Base-by-base conservation (phyloP, 1,140 invertebrate genomes). In the Chelonus insularis region DNA sequence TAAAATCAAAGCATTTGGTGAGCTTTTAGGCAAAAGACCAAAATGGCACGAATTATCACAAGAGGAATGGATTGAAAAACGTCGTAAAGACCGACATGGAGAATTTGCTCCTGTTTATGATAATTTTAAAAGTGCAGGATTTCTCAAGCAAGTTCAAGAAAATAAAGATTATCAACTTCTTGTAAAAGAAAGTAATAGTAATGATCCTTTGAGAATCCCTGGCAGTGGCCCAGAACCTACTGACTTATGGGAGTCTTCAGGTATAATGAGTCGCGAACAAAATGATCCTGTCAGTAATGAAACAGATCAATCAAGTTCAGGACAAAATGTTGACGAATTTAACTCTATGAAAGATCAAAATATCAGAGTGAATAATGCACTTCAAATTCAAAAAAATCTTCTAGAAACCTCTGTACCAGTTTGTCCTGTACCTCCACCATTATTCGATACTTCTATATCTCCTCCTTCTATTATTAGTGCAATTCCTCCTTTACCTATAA, bases 1-100 rank as follows among this genome's bases (percentile, higher is more conserved):
- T 36, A 79, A 81, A 63, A 73, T 81, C 29, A 73, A 72, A 64
- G 72, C 73, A 6, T 79, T 80, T 67, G 76, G 67, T 32, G 72
- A 80, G 63, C 58, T 79, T 18, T 54, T 82, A 3, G 74, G 68
- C 0, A 81, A 81, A 57, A 69, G 70, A 20, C 74, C 72, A 20
- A 57, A 60, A n/a, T 82, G 74, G 74, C 68, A 75, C 29, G 69
- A 73, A 23, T 88, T 92, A 85, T 86, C 86, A 0, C 91, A 93
- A 82, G 87, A 91, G 74, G 87, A 93, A 79, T 93, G 91, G 88
- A 85, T 91, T 8, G 83, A 90, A 57, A 87, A 90, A 68, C 86
- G 91, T 72, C 83, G 91, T 54, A 76, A 81, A 61, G 85, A 90
- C 69, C 83, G 91, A 59, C 77, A 78, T 7, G 57, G 81, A 4